phyloP scores from a whole-genome alignment of 2,888 invertebrate species.

The Dioctria rufipes region DNA sequence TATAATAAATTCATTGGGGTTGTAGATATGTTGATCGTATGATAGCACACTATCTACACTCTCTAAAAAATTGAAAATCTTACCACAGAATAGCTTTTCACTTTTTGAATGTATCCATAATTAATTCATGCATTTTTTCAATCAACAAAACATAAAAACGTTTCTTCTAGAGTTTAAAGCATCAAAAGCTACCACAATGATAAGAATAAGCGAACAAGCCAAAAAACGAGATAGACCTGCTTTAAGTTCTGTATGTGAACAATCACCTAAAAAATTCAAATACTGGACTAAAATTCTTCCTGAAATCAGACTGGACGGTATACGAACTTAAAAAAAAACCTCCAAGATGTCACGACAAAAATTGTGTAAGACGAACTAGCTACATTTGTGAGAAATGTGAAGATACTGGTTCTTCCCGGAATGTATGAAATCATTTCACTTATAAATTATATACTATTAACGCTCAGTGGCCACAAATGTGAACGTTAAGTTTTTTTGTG shows the following conservation, averaged over 20 bases:
- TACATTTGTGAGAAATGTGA: too few relatives aligned
- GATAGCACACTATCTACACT: too few relatives aligned
- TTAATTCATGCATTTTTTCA: background rate
- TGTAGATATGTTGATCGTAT: background rate
- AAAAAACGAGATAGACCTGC: slow-evolving; percentile 34
- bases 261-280: slow-evolving; percentile 24
- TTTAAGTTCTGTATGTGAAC: slow-evolving; percentile 24
- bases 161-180: background rate
- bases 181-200: slow-evolving; percentile 22
- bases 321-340: background rate
- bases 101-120: background rate
- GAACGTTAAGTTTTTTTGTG: too few relatives aligned
- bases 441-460: too few relatives aligned
- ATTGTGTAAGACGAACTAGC: too few relatives aligned
- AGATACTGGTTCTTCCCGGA: too few relatives aligned
- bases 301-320: slow-evolving; percentile 30
- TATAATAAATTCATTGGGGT: background rate
- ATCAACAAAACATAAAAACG: slow-evolving; percentile 6
- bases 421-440: too few relatives aligned
- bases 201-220: background rate
- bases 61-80: background rate
- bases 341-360: too few relatives aligned
- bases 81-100: background rate
- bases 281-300: slow-evolving; percentile 25
- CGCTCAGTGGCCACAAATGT: too few relatives aligned